Evolutionary conservation across 2,888 invertebrate species (phyloP), one percentile per base, ranked within the genome.

Genomic region (Marronus borbonicus): DNA sequence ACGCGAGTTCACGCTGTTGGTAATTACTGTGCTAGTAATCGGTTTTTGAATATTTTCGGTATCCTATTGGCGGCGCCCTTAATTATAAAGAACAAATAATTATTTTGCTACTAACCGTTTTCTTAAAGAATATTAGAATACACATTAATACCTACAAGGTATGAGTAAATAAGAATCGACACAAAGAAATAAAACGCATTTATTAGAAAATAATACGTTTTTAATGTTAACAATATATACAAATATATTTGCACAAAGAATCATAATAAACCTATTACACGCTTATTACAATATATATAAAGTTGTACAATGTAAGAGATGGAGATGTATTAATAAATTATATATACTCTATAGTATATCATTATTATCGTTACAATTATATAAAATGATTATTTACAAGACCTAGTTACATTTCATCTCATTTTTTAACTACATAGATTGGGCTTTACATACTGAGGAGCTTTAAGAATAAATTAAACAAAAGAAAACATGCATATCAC

Each of bases 211-310:
- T 79, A 79, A 79, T 72, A 78, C 60, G 62, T 65, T 74, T 76
- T 78, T 76, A 79, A 79, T 79, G 65, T 76, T 79, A 79, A 79
- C 76, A 79, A 79, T 76, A 79, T 79, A 76, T 79, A 79, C 79
- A 79, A 76, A 76, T 79, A 77, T 62, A 76, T 76, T 70, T 79
- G 76, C 79, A 79, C 76, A 76, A 79, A 78, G 70, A 17, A 70
- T 70, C 58, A 52, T 68, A 68, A 20, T 76, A 76, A 68, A 76
- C 44, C 55, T 58, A 58, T 50, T 68, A 68, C 50, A 68, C 50
- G 68, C 24, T 52, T 68, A 50, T 50, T 52, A 50, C 14, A 62
- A 14, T 62, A 55, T 55, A 17, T 17, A 62, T 62, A 68, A 68
- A 68, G 68, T 68, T 50, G 68, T 68, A 68, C 70, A 62, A 60